Evolutionary conservation across 2,888 invertebrate genomes (phyloP), one percentile per base, ranked within the genome.

Genomic region (Pristionchus entomophagus): DNA sequence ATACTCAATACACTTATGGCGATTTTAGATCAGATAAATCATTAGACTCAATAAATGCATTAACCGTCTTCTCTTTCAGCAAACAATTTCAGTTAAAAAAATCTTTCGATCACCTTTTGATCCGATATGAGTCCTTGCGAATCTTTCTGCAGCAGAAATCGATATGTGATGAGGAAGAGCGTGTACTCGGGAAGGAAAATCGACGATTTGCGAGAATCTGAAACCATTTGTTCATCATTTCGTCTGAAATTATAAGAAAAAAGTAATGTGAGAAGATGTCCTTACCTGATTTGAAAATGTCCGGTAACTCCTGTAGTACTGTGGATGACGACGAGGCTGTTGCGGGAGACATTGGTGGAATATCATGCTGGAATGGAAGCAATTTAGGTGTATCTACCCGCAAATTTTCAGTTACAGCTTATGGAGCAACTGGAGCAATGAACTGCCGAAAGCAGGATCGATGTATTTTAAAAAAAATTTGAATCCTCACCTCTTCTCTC

Each of bases 101-200:
- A n/a, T n/a, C n/a, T n/a, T n/a, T n/a, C n/a, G n/a, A n/a, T 26
- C 22, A 84, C 83, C 45, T 84, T 65, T 22, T 49, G 32, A 41
- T 84, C 83, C 2, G 83, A 51, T 17, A 62, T 84, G 14, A 84
- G 65, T 22, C 83, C 83, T 32, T 32, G 38, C 17, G 65, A 4
- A 22, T 49, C 62, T 12, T 65, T n/a, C 38, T 65, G 83, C 29
- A 84, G 65, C 32, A 84, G 65, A 49, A 84, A 84, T 4, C 83
- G 62, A 49, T 65, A 65, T 0, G 83, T 22, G 12, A 84, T 84
- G 45, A 65, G 32, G 32, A 65, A 49, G 26, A 65, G n/a, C 0
- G 65, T 84, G 65, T 84, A 84, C 35, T 84, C 83, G 65, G 65
- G 49, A 26, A 84, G 53, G 6, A 5, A 4, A 14, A 84, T 65